phyloP scores from a whole-genome alignment of 2,888 invertebrate genomes.

The Poecilus cupreus region DNA sequence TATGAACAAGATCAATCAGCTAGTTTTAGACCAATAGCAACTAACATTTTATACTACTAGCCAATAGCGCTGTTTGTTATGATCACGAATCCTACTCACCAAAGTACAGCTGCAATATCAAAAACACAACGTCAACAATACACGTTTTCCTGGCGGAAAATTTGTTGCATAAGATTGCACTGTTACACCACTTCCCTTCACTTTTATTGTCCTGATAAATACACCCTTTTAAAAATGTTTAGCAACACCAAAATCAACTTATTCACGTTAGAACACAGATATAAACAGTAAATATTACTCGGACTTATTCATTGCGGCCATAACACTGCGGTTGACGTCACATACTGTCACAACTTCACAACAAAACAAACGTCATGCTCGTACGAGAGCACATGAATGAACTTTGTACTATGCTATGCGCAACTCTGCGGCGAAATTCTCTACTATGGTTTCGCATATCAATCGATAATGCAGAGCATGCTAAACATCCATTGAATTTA shows the following conservation, averaged over 20 bases:
- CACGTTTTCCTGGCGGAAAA: constrained; percentile 52
- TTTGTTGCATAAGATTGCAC: constrained; percentile 43
- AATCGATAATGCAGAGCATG: constrained; percentile 33
- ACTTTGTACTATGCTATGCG: constrained; percentile 46
- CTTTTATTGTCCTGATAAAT: background rate
- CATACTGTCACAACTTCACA: constrained; percentile 44
- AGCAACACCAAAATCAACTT: constrained; percentile 47
- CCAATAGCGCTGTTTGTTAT: constrained; percentile 58
- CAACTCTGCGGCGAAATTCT: background rate
- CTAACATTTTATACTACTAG: constrained; percentile 37
- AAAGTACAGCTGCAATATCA: constrained; percentile 54
- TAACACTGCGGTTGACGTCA: constrained; percentile 57
- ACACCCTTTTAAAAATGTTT: constrained; percentile 21
- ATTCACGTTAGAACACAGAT: constrained; percentile 46
- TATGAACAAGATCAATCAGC: constrained; percentile 68
- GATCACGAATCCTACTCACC: constrained; percentile 58
- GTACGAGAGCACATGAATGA: constrained; percentile 54
- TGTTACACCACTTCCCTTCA: constrained; percentile 16
- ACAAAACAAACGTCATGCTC: constrained; percentile 56
- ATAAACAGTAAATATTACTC: constrained; percentile 44
- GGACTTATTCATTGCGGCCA: constrained; percentile 56
- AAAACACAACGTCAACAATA: constrained; percentile 59
- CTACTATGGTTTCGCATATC: constrained; percentile 4
- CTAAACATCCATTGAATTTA: background rate
- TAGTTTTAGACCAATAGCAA: constrained; percentile 63